Conservation (phyloP, 2,113 vertebrate genomes). For the Myxocyprinus asiaticus region DNA sequence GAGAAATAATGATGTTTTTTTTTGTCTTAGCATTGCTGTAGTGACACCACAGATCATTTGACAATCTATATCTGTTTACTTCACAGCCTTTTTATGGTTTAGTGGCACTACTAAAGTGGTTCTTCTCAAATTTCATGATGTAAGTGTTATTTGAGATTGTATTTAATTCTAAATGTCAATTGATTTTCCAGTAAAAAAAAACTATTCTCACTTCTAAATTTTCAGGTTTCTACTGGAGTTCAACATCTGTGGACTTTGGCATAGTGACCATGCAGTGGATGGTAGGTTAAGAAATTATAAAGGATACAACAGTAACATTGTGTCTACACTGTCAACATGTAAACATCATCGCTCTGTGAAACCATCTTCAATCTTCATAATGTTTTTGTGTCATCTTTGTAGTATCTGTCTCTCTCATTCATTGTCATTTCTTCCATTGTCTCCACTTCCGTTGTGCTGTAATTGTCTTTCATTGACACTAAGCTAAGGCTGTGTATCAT, state of each 20-base stretch:
- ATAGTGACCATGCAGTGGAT: constrained; percentile 79
- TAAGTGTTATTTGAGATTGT: constrained; percentile 70
- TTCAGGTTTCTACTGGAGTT: constrained; percentile 91
- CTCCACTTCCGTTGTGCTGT: constrained; percentile 34
- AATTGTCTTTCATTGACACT: constrained; percentile 49
- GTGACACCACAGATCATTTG: neutral
- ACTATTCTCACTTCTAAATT: constrained; percentile 46
- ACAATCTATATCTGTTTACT: neutral
- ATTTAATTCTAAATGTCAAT: too few relatives aligned
- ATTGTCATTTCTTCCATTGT: constrained; percentile 3
- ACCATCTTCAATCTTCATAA: neutral
- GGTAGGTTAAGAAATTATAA: constrained; percentile 71
- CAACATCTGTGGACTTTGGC: constrained; percentile 85
- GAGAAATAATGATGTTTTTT: too few relatives aligned
- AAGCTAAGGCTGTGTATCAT: constrained; percentile 77
- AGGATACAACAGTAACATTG: neutral
- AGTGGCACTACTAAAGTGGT: constrained; percentile 78
- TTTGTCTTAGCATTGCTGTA: neutral
- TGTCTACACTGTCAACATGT: too few relatives aligned
- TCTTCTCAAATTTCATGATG: constrained; percentile 87
- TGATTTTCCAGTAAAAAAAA: neutral
- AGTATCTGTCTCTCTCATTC: constrained; percentile 11
- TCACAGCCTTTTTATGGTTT: constrained; percentile 84
- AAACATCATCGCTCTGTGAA: neutral
- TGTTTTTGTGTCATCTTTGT: constrained; percentile 13